Conservation (phyloP, 2,113 vertebrate genomes). For the Chaetodon auriga region DNA sequence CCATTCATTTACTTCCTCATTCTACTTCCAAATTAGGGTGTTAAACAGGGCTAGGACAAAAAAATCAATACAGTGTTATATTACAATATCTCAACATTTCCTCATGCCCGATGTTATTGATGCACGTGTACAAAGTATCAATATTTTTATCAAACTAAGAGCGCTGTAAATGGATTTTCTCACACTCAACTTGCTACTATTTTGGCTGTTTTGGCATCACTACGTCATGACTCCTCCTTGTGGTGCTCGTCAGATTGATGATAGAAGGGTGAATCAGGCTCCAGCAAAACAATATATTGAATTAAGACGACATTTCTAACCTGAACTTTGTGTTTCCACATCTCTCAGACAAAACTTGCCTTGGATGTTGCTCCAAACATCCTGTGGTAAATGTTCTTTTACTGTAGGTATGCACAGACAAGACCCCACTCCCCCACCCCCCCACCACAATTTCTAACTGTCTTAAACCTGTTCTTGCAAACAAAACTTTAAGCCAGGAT, state of each 20-base stretch:
- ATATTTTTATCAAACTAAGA: conserved; percentile 69
- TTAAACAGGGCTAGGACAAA: conserved; percentile 58
- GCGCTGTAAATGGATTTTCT: conserved; percentile 63
- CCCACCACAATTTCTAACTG: background rate
- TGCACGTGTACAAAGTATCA: conserved; percentile 57
- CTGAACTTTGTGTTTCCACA: conserved; percentile 3
- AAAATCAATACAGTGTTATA: conserved; percentile 64
- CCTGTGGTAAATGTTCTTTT: background rate
- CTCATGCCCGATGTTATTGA: conserved; percentile 54
- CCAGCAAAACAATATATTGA: background rate
- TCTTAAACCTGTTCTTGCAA: conserved; percentile 34
- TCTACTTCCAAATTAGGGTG: conserved; percentile 56
- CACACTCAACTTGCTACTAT: conserved; percentile 44
- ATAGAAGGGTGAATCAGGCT: conserved; percentile 33
- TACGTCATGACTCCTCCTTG: conserved; percentile 49
- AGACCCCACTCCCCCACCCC: background rate
- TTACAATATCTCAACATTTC: conserved; percentile 64
- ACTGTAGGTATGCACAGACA: background rate
- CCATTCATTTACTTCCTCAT: conserved; percentile 54
- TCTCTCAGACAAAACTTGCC: background rate
- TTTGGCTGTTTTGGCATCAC: conserved; percentile 39
- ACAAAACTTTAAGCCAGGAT: conserved; percentile 65
- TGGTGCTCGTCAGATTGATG: conserved; percentile 51
- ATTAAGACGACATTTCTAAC: background rate
- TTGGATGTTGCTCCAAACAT: conserved; percentile 7